A percentile compares a stretch with the other conserved stretches of the same genome.
Conservation (phyloP, 2,888 invertebrate species). For the Papilio protenor region DNA sequence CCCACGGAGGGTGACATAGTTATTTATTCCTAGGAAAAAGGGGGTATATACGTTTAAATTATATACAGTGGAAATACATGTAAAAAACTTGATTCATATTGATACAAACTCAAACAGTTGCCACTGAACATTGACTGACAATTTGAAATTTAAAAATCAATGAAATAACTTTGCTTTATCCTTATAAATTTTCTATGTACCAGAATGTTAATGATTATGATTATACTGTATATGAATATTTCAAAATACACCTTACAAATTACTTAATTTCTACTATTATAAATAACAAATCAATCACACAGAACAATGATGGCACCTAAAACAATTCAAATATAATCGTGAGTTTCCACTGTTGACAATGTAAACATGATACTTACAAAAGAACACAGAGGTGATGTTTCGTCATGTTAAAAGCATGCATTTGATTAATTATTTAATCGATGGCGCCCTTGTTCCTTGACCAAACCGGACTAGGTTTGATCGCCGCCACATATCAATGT, state of each 20-base stretch:
- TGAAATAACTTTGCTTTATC: neutral
- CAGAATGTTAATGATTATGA: neutral
- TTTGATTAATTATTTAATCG: too few species aligned
- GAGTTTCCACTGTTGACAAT: neutral
- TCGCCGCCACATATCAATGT: too few species aligned
- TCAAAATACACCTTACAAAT: neutral
- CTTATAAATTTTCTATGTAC: constrained; percentile 6
- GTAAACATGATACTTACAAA: too few species aligned
- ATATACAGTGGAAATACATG: neutral
- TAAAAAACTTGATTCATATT: neutral
- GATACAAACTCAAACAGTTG: neutral
- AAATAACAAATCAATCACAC: neutral
- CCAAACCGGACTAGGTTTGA: too few species aligned
- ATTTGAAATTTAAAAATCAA: neutral
- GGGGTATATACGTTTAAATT: neutral
- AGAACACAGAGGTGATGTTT: too few species aligned
- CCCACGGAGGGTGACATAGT: too few species aligned
- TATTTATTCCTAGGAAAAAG: too few species aligned
- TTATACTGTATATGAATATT: neutral
- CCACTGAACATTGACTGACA: neutral
- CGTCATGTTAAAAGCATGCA: too few species aligned
- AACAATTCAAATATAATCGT: neutral
- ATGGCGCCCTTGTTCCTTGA: too few species aligned
- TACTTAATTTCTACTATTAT: neutral
- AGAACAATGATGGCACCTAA: constrained; percentile 10